A percentile compares a stretch with the other conserved stretches of the same genome.
Evolutionary conservation across 2,113 vertebrate species (phyloP).

Genomic region (Clarias magur): DNA sequence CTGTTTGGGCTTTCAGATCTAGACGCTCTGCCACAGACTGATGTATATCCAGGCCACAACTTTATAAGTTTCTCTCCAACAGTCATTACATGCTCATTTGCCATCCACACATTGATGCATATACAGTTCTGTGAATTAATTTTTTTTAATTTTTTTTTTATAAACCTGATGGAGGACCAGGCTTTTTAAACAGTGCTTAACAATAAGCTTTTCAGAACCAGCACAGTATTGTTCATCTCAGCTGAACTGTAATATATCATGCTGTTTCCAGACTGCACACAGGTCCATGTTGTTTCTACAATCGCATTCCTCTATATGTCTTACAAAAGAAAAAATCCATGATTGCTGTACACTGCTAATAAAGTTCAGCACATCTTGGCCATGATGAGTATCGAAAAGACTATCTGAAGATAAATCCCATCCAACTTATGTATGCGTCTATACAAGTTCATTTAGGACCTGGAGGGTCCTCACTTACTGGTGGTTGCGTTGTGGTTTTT

Average conservation of each 20-base stretch:
- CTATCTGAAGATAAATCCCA: background rate
- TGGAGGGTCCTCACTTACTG: background rate
- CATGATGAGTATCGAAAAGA: background rate
- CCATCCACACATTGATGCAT: background rate
- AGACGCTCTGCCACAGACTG: background rate
- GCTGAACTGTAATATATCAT: background rate
- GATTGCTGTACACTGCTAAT: background rate
- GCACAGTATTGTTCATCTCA: background rate
- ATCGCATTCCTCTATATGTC: background rate
- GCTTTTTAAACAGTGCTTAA: background rate
- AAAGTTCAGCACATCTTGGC: background rate
- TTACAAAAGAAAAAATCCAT: background rate
- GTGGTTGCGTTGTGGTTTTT: background rate
- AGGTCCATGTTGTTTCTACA: background rate
- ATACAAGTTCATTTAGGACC: background rate
- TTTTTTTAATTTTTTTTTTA: background rate
- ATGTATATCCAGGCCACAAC: background rate
- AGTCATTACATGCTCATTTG: conserved; percentile 5
- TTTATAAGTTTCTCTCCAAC: background rate
- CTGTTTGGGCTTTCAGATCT: background rate
- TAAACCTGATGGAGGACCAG: background rate
- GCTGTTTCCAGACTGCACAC: background rate
- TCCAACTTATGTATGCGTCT: background rate
- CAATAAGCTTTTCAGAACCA: conserved; percentile 14
- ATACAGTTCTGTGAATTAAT: background rate